Percentiles rank a stretch among this genome's conserved stretches.
phyloP scores from a whole-genome alignment of 2,888 invertebrate species.

The Thumatha senex region DNA sequence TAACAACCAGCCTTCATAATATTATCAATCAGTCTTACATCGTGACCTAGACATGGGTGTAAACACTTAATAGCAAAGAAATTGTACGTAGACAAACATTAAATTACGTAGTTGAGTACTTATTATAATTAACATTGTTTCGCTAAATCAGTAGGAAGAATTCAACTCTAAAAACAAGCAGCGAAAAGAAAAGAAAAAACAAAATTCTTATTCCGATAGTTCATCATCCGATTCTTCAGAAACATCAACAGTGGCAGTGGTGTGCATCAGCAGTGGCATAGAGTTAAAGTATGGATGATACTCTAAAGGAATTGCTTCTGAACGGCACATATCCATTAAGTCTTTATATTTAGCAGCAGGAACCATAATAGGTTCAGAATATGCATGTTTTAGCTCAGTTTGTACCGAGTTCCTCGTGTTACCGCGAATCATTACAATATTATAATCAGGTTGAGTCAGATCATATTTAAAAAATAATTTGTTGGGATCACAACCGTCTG shows the following conservation, averaged over 20 bases:
- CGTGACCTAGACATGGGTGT: too few relatives aligned
- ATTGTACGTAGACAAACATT: too few relatives aligned
- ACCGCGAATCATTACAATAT: constrained; percentile 13
- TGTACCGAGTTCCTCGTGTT: constrained; percentile 3
- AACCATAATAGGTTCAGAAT: constrained; percentile 5
- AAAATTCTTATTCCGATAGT: background rate
- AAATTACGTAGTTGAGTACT: too few relatives aligned
- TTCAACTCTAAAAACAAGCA: too few relatives aligned
- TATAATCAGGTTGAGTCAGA: constrained; percentile 13
- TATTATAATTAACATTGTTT: too few relatives aligned
- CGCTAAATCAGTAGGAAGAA: too few relatives aligned
- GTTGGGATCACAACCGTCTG: constrained; percentile 12
- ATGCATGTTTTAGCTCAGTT: background rate
- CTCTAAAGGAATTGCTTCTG: constrained; percentile 5
- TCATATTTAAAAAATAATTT: constrained; percentile 19
- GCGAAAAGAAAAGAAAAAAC: too few relatives aligned
- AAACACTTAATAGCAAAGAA: too few relatives aligned
- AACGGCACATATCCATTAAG: constrained; percentile 8
- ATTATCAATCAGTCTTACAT: too few relatives aligned
- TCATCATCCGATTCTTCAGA: constrained; percentile 11
- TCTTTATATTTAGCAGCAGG: constrained; percentile 9
- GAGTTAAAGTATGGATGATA: constrained; percentile 8
- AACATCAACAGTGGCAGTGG: constrained; percentile 10
- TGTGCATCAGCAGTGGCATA: constrained; percentile 1
- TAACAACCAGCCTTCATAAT: too few relatives aligned